Conservation (phyloP, 2,113 vertebrate species). For the Eclectus roratus region DNA sequence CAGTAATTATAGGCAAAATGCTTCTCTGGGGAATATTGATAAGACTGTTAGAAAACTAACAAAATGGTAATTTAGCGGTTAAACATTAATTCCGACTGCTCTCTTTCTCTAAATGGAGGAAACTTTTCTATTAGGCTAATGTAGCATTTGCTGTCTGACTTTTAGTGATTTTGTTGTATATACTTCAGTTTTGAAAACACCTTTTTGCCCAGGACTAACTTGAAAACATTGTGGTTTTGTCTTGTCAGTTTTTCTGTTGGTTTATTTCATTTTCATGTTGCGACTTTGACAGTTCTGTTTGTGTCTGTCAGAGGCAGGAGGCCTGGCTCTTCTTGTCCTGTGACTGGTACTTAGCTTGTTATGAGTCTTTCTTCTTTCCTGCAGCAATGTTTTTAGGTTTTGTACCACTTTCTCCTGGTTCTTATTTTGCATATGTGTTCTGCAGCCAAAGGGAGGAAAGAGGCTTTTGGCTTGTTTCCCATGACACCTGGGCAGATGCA, state of each 20-base stretch:
- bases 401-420: not conserved
- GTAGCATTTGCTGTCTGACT: not conserved
- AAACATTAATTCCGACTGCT: not conserved
- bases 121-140: not conserved
- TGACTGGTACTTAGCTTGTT: not conserved
- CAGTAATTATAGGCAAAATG: not conserved
- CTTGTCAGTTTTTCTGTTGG: not conserved
- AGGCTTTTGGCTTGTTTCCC: not conserved
- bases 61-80: not conserved
- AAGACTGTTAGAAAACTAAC: not conserved
- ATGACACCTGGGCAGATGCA: not conserved
- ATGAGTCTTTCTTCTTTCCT: not conserved
- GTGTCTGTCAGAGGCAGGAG: not conserved
- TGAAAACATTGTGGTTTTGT: not conserved
- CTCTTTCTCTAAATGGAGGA: not conserved
- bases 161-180: not conserved
- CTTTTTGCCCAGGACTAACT: not conserved
- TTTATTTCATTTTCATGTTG: not conserved
- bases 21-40: not conserved
- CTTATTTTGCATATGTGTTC: not conserved
- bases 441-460: not conserved
- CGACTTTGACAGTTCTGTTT: not conserved
- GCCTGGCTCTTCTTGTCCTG: not conserved
- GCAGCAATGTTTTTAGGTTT: not conserved
- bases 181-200: not conserved